phyloP scores from a whole-genome alignment of 2,797 vertebrate species.

The Parauchenoglanis punctatus region DNA sequence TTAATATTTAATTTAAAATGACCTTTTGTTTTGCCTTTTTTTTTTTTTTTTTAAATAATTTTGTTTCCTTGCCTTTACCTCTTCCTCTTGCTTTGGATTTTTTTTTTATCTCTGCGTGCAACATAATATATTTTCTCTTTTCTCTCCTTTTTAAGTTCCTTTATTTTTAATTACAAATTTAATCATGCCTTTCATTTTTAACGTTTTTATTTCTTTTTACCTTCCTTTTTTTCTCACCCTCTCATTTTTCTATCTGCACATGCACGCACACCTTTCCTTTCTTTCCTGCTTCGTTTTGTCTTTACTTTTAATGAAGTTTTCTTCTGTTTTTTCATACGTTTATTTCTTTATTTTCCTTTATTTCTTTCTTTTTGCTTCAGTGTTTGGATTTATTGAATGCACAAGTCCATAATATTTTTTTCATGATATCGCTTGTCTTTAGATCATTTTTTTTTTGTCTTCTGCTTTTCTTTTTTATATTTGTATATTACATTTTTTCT shows the following conservation, averaged over 20 bases:
- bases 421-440: background rate
- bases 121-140: background rate
- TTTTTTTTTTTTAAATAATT: background rate
- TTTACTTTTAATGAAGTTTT: background rate
- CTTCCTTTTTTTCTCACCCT: background rate
- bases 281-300: background rate
- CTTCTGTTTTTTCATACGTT: background rate
- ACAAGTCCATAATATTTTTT: background rate
- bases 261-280: background rate
- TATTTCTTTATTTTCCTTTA: background rate
- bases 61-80: background rate
- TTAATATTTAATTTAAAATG: background rate
- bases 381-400: background rate
- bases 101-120: background rate
- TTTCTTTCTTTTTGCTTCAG: background rate
- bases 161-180: background rate
- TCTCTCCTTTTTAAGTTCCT: background rate
- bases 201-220: background rate
- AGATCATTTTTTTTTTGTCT: background rate
- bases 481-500: background rate
- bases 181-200: background rate
- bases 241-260: background rate
- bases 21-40: background rate
- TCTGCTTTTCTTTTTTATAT: background rate
- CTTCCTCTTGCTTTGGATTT: background rate